Conservation (phyloP, 2,888 invertebrate species). For the Melanotus villosus region DNA sequence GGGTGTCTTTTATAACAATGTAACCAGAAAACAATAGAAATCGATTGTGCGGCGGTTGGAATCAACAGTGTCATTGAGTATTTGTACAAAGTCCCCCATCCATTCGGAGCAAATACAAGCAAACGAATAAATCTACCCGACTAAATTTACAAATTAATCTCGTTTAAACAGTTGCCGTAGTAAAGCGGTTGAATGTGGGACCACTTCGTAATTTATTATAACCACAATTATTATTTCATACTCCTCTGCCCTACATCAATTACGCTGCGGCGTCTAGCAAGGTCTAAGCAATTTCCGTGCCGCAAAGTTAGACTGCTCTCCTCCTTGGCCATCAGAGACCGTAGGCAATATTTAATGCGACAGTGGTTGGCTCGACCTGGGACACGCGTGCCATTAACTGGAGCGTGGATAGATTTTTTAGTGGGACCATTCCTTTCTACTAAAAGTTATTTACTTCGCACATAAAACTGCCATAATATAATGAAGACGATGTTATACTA, state of each 20-base stretch:
- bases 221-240: slow-evolving; percentile 42
- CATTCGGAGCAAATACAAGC: not conserved
- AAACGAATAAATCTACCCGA: slow-evolving; percentile 5
- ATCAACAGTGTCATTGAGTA: not conserved
- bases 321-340: slow-evolving; percentile 35
- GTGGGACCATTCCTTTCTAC: slow-evolving; percentile 20
- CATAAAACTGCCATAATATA: slow-evolving; percentile 18
- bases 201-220: slow-evolving; percentile 36
- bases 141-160: slow-evolving; percentile 25
- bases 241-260: slow-evolving; percentile 40
- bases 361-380: slow-evolving; percentile 29
- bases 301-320: slow-evolving; percentile 32
- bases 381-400: slow-evolving; percentile 32
- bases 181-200: slow-evolving; percentile 18
- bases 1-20: not conserved
- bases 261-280: slow-evolving; percentile 34
- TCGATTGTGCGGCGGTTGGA: not conserved
- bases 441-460: slow-evolving; percentile 18
- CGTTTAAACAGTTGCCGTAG: slow-evolving; percentile 20
- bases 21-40: not conserved
- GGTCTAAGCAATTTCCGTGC: slow-evolving; percentile 34
- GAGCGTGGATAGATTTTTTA: slow-evolving; percentile 36
- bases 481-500: slow-evolving; percentile 5
- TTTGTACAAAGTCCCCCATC: not conserved
- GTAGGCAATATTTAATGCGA: slow-evolving; percentile 39